Percentiles rank a stretch among this genome's conserved stretches.
Evolutionary conservation across 2,113 vertebrate genomes (phyloP).

Genomic region (Chrysochloris asiatica): DNA sequence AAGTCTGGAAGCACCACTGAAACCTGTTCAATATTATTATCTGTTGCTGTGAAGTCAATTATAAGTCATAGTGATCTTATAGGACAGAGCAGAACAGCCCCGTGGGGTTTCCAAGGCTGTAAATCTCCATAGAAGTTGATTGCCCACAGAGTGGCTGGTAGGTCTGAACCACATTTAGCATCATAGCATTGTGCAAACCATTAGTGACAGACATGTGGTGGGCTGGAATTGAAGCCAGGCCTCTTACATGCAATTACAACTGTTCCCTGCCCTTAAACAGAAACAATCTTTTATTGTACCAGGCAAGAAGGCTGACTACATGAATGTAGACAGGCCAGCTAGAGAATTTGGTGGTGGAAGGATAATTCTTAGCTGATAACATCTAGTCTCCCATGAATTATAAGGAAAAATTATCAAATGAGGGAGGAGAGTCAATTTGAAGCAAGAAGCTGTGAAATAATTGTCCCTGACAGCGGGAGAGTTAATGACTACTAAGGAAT

Average conservation of each 20-base stretch:
- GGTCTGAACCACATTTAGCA: no score
- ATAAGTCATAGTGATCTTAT: no score
- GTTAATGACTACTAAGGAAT: slow-evolving; percentile 6
- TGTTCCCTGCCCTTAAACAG: neutral
- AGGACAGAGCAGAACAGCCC: no score
- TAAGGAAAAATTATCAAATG: neutral
- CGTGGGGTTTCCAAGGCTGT: no score
- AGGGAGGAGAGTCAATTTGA: neutral
- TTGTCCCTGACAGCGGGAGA: neutral
- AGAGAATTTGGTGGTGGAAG: neutral
- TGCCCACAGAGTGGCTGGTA: no score
- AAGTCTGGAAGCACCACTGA: no score
- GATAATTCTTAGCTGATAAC: neutral
- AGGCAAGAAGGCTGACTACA: neutral
- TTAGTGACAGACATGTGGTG: no score
- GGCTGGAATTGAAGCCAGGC: no score
- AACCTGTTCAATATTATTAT: no score
- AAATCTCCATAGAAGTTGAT: no score
- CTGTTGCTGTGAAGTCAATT: no score
- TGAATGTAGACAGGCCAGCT: neutral
- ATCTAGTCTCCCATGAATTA: neutral
- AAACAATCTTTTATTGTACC: neutral
- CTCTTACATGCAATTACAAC: no score
- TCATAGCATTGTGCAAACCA: neutral
- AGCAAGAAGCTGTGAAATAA: neutral